Percentiles rank a stretch among this genome's conserved stretches.
Conservation (phyloP, 2,113 vertebrate genomes). For the Odontesthes bonariensis region DNA sequence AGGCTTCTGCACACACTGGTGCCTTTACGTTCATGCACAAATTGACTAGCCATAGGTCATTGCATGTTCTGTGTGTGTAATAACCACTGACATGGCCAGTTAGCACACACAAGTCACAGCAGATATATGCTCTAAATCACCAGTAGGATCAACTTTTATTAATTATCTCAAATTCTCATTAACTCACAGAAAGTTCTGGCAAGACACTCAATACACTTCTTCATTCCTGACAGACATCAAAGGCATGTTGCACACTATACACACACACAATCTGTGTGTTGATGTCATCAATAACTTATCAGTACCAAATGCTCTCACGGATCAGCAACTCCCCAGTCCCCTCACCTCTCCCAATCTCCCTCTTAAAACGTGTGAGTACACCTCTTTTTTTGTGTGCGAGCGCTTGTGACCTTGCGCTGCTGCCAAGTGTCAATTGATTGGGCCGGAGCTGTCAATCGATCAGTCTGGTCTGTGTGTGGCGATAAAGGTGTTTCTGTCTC, state of each 20-base stretch:
- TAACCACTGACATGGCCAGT: constrained; percentile 6
- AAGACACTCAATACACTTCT: constrained; percentile 30
- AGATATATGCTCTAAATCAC: constrained; percentile 40
- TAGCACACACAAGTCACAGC: constrained; percentile 14
- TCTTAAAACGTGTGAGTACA: constrained; percentile 2
- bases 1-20: constrained; percentile 62
- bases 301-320: constrained; percentile 3
- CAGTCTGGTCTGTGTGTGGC: constrained; percentile 66
- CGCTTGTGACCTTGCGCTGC: constrained; percentile 60
- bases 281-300: constrained; percentile 53
- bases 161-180: constrained; percentile 52
- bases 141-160: constrained; percentile 49
- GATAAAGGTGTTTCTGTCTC: constrained; percentile 75
- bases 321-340: constrained; percentile 30
- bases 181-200: constrained; percentile 24
- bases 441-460: constrained; percentile 75
- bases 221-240: constrained; percentile 33
- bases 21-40: constrained; percentile 43
- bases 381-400: neutral
- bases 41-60: constrained; percentile 21
- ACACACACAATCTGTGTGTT: constrained; percentile 31
- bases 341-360: constrained; percentile 15
- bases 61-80: neutral
- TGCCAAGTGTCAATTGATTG: constrained; percentile 60
- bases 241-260: neutral